A percentile compares a stretch with the other conserved stretches of the same genome.
These are phyloP conservation scores for Aphidoletes aphidimyza DNA, from an alignment of 2,888 invertebrate species.

Conservation along the genomic window DNA sequence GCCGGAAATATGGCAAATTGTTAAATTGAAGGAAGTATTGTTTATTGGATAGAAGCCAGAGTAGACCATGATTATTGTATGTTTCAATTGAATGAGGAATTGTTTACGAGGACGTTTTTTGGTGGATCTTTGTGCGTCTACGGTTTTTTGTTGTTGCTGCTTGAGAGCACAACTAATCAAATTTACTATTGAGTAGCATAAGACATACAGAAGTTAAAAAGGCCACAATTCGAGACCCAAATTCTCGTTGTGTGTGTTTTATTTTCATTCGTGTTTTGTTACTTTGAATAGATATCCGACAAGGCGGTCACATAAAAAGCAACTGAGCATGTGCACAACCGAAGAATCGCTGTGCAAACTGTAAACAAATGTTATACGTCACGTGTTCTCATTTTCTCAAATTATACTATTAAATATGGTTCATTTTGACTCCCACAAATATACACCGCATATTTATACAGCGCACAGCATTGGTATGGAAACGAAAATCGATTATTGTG, in stretches of 20 bases:
- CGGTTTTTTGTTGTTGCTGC: too few relatives aligned
- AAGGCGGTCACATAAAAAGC: background rate
- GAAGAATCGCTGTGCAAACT: background rate
- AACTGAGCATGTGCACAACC: slow-evolving; percentile 21
- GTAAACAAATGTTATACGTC: slow-evolving; percentile 31
- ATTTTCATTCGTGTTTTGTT: background rate
- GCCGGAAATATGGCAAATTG: background rate
- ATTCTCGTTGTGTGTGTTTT: background rate
- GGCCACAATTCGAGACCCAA: background rate
- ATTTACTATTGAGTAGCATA: background rate
- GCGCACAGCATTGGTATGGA: too few relatives aligned
- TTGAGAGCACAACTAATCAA: background rate
- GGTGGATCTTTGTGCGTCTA: background rate
- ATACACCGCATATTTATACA: background rate
- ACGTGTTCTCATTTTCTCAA: slow-evolving; percentile 43
- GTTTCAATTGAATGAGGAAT: background rate
- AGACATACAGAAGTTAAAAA: too few relatives aligned
- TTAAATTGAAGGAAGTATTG: background rate
- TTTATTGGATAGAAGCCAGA: background rate
- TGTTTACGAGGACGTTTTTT: background rate
- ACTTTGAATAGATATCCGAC: background rate
- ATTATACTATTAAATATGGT: background rate
- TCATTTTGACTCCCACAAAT: background rate
- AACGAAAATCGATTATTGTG: too few relatives aligned
- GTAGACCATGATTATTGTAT: background rate